Conservation (phyloP, 2,113 vertebrate species). For the Conger conger region DNA sequence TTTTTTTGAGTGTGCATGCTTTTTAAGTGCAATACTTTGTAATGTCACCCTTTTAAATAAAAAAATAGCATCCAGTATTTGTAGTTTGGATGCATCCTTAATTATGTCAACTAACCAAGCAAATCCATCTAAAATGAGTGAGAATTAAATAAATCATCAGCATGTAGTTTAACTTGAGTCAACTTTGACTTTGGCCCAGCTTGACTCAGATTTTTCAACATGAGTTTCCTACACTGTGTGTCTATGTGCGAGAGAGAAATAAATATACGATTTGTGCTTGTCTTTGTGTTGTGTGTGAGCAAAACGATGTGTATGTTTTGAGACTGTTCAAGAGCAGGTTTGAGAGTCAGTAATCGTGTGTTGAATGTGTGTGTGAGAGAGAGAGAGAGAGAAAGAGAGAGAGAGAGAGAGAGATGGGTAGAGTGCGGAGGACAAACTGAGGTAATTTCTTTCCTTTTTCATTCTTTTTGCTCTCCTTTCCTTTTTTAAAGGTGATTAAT, state of each 20-base stretch:
- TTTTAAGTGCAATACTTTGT: too few relatives aligned
- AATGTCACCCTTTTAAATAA: too few relatives aligned
- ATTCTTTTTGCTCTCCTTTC: conserved; percentile 10
- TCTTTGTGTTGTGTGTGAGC: neutral
- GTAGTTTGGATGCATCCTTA: too few relatives aligned
- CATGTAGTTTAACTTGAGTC: neutral
- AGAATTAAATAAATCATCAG: neutral
- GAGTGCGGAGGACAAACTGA: conserved; percentile 29
- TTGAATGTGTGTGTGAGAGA: neutral
- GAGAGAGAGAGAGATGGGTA: neutral
- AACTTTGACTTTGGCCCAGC: neutral
- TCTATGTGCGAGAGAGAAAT: neutral
- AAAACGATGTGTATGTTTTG: neutral
- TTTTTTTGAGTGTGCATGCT: too few relatives aligned
- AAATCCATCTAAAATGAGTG: too few relatives aligned
- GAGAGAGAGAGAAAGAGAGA: neutral
- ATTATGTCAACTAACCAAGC: too few relatives aligned
- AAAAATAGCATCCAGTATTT: too few relatives aligned
- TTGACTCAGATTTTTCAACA: neutral
- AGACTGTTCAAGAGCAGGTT: neutral
- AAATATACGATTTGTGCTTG: neutral
- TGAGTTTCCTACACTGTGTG: neutral
- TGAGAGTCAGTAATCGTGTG: neutral
- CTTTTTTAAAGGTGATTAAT: conserved; percentile 72
- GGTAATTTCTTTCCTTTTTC: conserved; percentile 23